A percentile compares a stretch with the other conserved stretches of the same genome.
These are phyloP conservation scores for Glaucopsyche alexis DNA, from an alignment of 2,888 invertebrate genomes.

Conservation along the genomic window DNA sequence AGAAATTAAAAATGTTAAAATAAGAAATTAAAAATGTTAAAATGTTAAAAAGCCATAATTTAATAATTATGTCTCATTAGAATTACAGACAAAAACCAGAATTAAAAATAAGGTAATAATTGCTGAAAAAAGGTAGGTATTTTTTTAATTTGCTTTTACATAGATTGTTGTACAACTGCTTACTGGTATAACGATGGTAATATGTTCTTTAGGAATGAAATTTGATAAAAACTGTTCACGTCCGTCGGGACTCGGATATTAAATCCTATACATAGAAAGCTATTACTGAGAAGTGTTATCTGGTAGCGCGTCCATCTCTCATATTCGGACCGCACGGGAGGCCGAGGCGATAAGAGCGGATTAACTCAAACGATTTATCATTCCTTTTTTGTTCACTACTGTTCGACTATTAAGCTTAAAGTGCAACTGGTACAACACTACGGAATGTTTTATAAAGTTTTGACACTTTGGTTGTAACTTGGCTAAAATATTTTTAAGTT, in stretches of 20 bases:
- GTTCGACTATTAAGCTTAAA: conserved; percentile 48
- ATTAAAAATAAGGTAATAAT: background rate
- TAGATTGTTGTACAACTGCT: too few species aligned
- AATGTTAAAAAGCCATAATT: too few species aligned
- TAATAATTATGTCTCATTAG: too few species aligned
- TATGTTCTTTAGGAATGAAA: background rate
- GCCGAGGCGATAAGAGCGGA: conserved; percentile 72
- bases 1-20: too few species aligned
- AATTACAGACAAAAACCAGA: background rate
- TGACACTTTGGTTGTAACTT: conserved; percentile 35
- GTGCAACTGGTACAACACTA: conserved; percentile 21
- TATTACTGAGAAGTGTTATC: conserved; percentile 74
- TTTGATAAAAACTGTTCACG: background rate
- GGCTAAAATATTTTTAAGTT: background rate
- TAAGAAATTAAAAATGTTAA: too few species aligned
- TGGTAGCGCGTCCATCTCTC: conserved; percentile 68
- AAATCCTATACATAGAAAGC: conserved; percentile 56
- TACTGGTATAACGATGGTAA: background rate
- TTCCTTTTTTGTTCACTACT: conserved; percentile 73
- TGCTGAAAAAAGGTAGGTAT: too few species aligned
- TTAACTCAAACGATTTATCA: conserved; percentile 78
- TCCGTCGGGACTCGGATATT: conserved; percentile 29
- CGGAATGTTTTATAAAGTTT: background rate
- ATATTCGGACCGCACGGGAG: conserved; percentile 77
- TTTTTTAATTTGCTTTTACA: too few species aligned